Base-by-base conservation (phyloP, 2,797 vertebrate genomes). In the Natrix natrix region DNA sequence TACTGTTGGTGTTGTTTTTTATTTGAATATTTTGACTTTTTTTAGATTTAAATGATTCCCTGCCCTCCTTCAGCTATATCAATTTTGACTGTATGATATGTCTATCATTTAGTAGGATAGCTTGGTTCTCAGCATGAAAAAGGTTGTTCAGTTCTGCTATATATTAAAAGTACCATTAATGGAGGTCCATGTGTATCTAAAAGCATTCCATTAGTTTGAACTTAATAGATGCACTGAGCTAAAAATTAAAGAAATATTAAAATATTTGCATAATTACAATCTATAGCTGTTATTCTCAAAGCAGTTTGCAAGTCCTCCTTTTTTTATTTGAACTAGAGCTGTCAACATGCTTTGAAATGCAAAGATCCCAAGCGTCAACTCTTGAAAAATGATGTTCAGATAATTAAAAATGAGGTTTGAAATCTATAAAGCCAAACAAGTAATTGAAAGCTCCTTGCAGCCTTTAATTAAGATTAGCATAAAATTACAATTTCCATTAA, bases 361-460 rank as follows among this genome's bases (percentile, higher is more conserved):
- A 94, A 43, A 87, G 60, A 1, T 90, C 94, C 52, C 17, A 91
- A 91, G 92, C 69, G 89, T 0, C 90, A 90, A 63, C 61, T 83
- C 12, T 59, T 78, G 90, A 83, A 86, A 83, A 52, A 37, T 86
- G 56, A 86, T 60, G 74, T 78, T 59, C 20, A 52, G 14, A 86
- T 48, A 59, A 86, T 59, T 83, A 60, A 48, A 91, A 59, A 59
- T 20, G 37, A 86, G 55, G 26, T n/a, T 60, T 60, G 17, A 59
- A 86, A 86, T 86, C 32, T 83, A 24, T 93, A 91, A 91, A 74
- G 48, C 88, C 55, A 54, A 43, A n/a, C 13, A 61, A 87, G 52
- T 74, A 26, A 88, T 57, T 87, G 55, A 91, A 93, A 66, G 43
- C 87, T 57, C 28, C 89, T 37, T 52, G 48, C 87, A 57, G 48